A percentile compares a stretch with the other conserved stretches of the same genome.
These are phyloP conservation scores for Seriola dumerili DNA, from an alignment of 2,113 vertebrate genomes.

Conservation along the genomic window DNA sequence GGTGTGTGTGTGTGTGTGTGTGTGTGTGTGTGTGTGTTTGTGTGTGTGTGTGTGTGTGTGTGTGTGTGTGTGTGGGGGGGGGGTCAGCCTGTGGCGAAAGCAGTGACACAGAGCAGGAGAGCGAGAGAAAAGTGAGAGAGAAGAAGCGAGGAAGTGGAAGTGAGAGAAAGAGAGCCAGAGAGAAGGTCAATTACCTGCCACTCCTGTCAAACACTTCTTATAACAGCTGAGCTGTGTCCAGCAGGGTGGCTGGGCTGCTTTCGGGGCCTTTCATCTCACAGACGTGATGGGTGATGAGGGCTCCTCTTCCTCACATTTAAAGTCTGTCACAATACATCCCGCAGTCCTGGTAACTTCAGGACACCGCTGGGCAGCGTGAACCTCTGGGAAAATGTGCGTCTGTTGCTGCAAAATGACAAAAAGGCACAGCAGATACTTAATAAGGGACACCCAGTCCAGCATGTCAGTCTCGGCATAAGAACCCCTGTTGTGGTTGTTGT, in stretches of 20 bases:
- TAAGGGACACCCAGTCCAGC: slow-evolving; percentile 6
- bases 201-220: slow-evolving; percentile 80
- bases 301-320: slow-evolving; percentile 76
- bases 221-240: slow-evolving; percentile 73
- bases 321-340: slow-evolving; percentile 74
- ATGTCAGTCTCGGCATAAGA: slow-evolving; percentile 16
- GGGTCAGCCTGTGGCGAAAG: slow-evolving; percentile 40
- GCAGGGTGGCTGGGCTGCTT: slow-evolving; percentile 70
- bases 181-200: slow-evolving; percentile 84
- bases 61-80: neutral
- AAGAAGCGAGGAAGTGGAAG: slow-evolving; percentile 18
- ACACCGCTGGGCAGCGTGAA: slow-evolving; percentile 42
- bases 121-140: slow-evolving; percentile 37
- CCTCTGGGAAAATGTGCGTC: slow-evolving; percentile 39
- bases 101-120: slow-evolving; percentile 52
- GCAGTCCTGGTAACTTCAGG: slow-evolving; percentile 55
- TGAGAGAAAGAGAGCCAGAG: slow-evolving; percentile 56
- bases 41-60: neutral
- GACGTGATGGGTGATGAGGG: slow-evolving; percentile 78
- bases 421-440: slow-evolving; percentile 18
- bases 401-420: slow-evolving; percentile 24
- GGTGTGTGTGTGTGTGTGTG: neutral
- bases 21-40: too few species aligned
- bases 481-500: slow-evolving; percentile 7
- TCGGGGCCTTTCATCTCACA: slow-evolving; percentile 70